Percentiles rank a stretch among this genome's conserved stretches.
These are phyloP conservation scores for silkworm (Bombyx mori) DNA, from an alignment of 1,140 invertebrate species.

Conservation along the genomic window ASM3026992v2 NC_085111.1:14881001-14881500, in stretches of 20 bases:
- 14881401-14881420: slow-evolving; percentile 20
- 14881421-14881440: slow-evolving; percentile 22
- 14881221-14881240: slow-evolving; percentile 33
- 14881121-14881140: background rate
- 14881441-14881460: slow-evolving; percentile 22
- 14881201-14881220: slow-evolving; percentile 66
- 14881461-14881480: slow-evolving; percentile 7
- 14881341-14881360: slow-evolving; percentile 1
- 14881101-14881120: too few species aligned
- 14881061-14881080: slow-evolving; percentile 1
- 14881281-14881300: too few species aligned
- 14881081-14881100: background rate
- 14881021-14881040: too few species aligned
- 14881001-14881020: too few species aligned
- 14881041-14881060: background rate
- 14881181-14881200: slow-evolving; percentile 46
- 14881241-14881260: slow-evolving; percentile 15
- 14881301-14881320: too few species aligned
- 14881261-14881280: background rate
- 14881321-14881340: too few species aligned
- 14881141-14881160: slow-evolving; percentile 42
- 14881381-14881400: slow-evolving; percentile 6
- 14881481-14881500: too few species aligned
- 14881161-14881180: slow-evolving; percentile 39
- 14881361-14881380: slow-evolving; percentile 1